Conservation (phyloP, 2,888 invertebrate genomes). For the Diarsia rubi region DNA sequence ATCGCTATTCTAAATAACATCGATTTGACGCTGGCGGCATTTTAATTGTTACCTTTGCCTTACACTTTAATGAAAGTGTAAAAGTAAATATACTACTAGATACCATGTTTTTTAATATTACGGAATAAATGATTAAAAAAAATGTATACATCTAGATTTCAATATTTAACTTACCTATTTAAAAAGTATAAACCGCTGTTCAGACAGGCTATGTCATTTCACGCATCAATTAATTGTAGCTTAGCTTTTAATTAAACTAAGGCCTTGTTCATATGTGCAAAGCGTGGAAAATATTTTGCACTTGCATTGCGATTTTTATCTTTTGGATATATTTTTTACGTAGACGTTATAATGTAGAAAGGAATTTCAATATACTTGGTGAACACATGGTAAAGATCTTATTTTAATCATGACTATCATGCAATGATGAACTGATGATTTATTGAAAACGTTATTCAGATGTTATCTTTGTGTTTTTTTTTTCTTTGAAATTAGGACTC, state of each 20-base stretch:
- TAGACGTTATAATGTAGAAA: neutral
- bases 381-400: neutral
- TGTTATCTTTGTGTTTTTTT: neutral
- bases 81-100: neutral
- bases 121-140: neutral
- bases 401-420: neutral
- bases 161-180: neutral
- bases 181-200: neutral
- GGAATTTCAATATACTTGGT: neutral
- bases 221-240: neutral
- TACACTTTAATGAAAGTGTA: slow-evolving; percentile 23
- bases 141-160: neutral
- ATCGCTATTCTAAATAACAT: slow-evolving; percentile 49
- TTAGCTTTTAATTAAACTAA: neutral
- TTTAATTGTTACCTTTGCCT: slow-evolving; percentile 46
- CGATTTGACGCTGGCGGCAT: slow-evolving; percentile 36
- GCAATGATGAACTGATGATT: neutral
- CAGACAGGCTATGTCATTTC: neutral
- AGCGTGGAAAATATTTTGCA: too few relatives aligned
- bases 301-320: neutral
- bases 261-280: neutral
- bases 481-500: neutral
- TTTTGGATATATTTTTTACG: neutral
- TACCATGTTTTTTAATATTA: neutral
- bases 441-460: neutral